These are phyloP conservation scores for Pilophorus perplexus DNA, from an alignment of 2,888 invertebrate genomes.

Conservation along the genomic window DNA sequence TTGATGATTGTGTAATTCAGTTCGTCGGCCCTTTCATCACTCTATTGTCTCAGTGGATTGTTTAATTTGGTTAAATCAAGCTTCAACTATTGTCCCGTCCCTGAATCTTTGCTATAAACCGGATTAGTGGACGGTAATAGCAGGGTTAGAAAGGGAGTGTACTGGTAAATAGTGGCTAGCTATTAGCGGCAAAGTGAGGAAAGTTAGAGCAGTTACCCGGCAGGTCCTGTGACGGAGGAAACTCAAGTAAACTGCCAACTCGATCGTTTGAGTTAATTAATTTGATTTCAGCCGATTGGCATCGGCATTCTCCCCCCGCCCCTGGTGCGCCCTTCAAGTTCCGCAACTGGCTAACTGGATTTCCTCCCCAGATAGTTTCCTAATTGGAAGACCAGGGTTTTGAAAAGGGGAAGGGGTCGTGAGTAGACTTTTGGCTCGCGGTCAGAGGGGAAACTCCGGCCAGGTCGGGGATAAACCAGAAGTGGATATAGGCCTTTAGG, in stretches of 20 bases:
- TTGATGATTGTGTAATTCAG: no score
- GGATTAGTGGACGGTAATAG: no score
- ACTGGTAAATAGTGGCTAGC: constrained; percentile 20
- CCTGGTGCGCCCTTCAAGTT: not conserved
- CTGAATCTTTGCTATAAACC: not conserved
- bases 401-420: not conserved
- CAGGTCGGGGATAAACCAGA: no score
- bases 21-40: no score
- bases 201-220: constrained; percentile 36
- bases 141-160: not conserved
- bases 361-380: constrained; percentile 38
- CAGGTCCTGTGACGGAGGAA: constrained; percentile 26
- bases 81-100: not conserved
- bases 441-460: no score
- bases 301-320: constrained; percentile 34
- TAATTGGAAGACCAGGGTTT: constrained; percentile 34
- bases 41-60: no score
- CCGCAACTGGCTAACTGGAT: constrained; percentile 39
- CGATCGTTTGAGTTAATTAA: constrained; percentile 41
- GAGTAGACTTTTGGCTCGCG: constrained; percentile 9
- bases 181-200: constrained; percentile 32
- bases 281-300: constrained; percentile 39
- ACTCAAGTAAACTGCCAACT: constrained; percentile 40
- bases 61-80: no score
- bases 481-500: no score